These are phyloP conservation scores for Epinotia nisella DNA, from an alignment of 2,888 invertebrate genomes.

Conservation along the genomic window DNA sequence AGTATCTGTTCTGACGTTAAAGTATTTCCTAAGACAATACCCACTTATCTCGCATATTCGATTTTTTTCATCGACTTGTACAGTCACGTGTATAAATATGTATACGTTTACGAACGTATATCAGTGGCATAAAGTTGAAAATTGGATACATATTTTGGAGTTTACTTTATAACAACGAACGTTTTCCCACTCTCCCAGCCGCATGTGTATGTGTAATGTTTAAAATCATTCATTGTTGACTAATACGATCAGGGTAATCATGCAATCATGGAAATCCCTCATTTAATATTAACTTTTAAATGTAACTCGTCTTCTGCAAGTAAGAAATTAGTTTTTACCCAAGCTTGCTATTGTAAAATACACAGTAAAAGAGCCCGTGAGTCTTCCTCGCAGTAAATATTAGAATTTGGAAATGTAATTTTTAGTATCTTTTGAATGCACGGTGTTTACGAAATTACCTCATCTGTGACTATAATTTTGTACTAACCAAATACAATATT, in stretches of 20 bases:
- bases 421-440: neutral
- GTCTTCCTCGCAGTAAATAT: neutral
- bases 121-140: no score
- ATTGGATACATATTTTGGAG: no score
- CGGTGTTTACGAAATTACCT: no score
- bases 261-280: conserved; percentile 55
- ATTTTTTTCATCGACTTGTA: no score
- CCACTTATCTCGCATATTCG: no score
- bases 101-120: no score
- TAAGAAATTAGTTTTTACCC: neutral
- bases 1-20: no score
- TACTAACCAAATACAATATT: neutral
- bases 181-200: conserved; percentile 43
- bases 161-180: neutral
- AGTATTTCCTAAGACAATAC: no score
- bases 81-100: no score
- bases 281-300: conserved; percentile 32
- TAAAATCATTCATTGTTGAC: conserved; percentile 44
- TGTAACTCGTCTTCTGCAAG: neutral
- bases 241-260: conserved; percentile 65
- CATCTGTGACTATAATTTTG: neutral
- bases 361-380: neutral
- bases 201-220: conserved; percentile 44
- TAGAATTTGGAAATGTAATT: no score
- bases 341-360: no score